Conservation (phyloP, 2,888 invertebrate genomes). For the Sarcophaga variegata region DNA sequence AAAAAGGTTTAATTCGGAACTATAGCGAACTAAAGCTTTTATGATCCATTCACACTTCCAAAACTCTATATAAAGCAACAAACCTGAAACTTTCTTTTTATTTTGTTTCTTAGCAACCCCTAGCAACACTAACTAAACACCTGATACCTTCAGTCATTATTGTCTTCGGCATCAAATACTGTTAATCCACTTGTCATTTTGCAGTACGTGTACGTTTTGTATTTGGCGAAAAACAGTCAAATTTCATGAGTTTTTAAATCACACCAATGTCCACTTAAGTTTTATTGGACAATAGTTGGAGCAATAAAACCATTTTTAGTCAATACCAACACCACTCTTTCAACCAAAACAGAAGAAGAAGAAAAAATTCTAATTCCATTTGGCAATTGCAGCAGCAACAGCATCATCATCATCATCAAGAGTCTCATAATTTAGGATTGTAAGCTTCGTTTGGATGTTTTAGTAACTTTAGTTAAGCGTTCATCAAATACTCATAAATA, state of each 20-base stretch:
- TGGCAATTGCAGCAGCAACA: not conserved
- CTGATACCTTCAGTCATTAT: not conserved
- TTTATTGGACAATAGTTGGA: conserved; percentile 64
- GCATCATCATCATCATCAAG: conserved; percentile 13
- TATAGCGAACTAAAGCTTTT: no score
- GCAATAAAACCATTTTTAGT: conserved; percentile 69
- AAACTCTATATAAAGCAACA: no score
- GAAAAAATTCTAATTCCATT: conserved; percentile 31
- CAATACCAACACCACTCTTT: conserved; percentile 65
- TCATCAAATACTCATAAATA: conserved; percentile 66
- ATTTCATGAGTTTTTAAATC: conserved; percentile 70
- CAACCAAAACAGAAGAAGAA: not conserved
- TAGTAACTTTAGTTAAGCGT: conserved; percentile 38
- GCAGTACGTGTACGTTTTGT: conserved; percentile 10
- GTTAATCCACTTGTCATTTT: not conserved
- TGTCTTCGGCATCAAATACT: conserved; percentile 16
- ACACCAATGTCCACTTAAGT: conserved; percentile 61
- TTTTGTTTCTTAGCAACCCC: no score
- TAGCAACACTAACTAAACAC: not conserved
- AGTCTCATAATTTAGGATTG: conserved; percentile 50
- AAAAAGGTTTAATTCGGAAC: no score
- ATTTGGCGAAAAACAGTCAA: conserved; percentile 52
- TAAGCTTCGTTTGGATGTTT: conserved; percentile 27
- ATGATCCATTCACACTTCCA: no score
- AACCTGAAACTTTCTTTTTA: no score